Base-by-base conservation (phyloP, 2,888 invertebrate species). In the Lasioglossum calceatum region DNA sequence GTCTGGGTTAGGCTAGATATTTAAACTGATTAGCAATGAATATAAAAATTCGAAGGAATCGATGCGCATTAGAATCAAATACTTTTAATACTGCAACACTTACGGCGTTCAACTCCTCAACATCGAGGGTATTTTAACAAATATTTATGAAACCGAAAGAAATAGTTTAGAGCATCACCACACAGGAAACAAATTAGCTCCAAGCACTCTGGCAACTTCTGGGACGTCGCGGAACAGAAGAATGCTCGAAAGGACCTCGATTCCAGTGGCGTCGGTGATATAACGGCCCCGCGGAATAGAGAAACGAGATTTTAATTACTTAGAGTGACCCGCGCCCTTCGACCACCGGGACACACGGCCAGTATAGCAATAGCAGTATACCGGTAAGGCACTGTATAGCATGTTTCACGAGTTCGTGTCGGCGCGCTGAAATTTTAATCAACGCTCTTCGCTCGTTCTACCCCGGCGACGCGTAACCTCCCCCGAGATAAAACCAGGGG, bases 221-320 rank as follows among this genome's bases (percentile, higher is more conserved):
- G 54, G 8, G 23, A n/a, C 42, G 44, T 44, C 7, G 10, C 42
- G 39, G 54, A 39, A 36, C 58, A n/a, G 36, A 36, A 67, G 50
- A 50, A 19, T 32, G 32, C 67, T 67, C 67, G 32, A 2, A 27
- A 32, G 47, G 70, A 75, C 14, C 32, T 61, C 54, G 75, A 82
- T 82, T 75, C n/a, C 44, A 39, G 61, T 32, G 8, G n/a, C 44
- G 32, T 64, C 64, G 39, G 36, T 14, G 61, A 70, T 61, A 76
- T 44, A 71, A 74, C 74, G 76, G 16, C 61, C 27, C 27, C 54
- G 71, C 47, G 42, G 67, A 73, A 77, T 47, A 75, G 61, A 82
- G 70, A 39, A 82, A 76, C 80, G 82, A 73, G 84, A 67, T 50
- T 92, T 91, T 92, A 92, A 92, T 92, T 92, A 92, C 91, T 91